Percentiles rank a stretch among this genome's conserved stretches.
These are phyloP conservation scores for Bombus consobrinus DNA, from an alignment of 1,140 invertebrate species.

Conservation along the genomic window DNA sequence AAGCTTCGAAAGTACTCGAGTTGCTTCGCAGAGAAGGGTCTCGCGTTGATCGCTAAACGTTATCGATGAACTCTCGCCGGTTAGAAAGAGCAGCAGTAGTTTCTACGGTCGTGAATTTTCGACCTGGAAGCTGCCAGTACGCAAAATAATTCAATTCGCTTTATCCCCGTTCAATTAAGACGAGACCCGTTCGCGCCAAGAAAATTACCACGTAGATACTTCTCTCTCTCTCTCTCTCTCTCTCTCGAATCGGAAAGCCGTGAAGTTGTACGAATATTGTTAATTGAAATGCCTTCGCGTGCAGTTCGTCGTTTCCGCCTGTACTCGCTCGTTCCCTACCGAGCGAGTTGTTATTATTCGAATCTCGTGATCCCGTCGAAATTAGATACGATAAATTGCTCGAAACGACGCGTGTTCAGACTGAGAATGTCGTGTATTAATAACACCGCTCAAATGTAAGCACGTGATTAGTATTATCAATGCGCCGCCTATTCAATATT, in stretches of 20 bases:
- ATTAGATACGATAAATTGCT: constrained; percentile 45
- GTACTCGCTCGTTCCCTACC: background rate
- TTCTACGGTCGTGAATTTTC: background rate
- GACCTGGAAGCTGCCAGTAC: background rate
- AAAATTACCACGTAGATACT: background rate
- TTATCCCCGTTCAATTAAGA: background rate
- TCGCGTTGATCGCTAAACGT: background rate
- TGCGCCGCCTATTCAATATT: constrained; percentile 38
- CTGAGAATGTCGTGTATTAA: constrained; percentile 39
- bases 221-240: too few relatives aligned
- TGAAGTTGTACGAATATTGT: background rate
- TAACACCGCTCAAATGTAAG: constrained; percentile 42
- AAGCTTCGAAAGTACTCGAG: background rate
- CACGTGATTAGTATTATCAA: constrained; percentile 51
- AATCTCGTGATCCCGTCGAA: background rate
- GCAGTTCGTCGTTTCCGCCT: background rate
- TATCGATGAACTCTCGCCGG: background rate
- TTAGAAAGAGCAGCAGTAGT: background rate
- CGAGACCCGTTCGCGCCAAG: background rate
- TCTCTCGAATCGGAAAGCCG: background rate
- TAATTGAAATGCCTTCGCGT: background rate
- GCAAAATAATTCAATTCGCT: background rate
- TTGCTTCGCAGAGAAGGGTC: background rate
- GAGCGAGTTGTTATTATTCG: constrained; percentile 13
- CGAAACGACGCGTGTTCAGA: constrained; percentile 15